Conservation (phyloP, 2,888 invertebrate species). For the Geophilus truncorum region DNA sequence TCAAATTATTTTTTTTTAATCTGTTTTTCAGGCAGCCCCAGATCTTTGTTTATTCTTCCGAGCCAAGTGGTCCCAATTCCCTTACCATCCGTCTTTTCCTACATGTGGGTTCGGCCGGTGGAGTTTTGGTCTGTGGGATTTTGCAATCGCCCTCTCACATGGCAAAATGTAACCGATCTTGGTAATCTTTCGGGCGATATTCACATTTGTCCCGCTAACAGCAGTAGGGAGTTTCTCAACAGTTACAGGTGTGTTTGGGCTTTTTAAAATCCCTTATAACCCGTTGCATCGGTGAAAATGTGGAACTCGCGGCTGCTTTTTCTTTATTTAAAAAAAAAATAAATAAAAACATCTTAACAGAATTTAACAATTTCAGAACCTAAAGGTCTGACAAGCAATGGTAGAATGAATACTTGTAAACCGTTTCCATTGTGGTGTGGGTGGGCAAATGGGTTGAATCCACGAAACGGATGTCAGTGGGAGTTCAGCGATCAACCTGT, state of each 20-base stretch:
- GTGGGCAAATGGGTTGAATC: conserved; percentile 40
- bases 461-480: conserved; percentile 45
- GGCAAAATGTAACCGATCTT: conserved; percentile 19
- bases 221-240: conserved; percentile 27
- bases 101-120: conserved; percentile 69
- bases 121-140: conserved; percentile 43
- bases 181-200: background rate
- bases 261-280: background rate
- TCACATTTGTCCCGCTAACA: conserved; percentile 7
- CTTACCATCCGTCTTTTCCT: conserved; percentile 65
- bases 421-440: conserved; percentile 40
- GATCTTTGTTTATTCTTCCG: background rate
- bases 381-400: conserved; percentile 35
- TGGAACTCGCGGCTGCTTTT: background rate
- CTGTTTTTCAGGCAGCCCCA: background rate
- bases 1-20: background rate
- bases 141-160: background rate
- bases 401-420: conserved; percentile 35
- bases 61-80: conserved; percentile 63
- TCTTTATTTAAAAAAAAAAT: background rate
- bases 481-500: conserved; percentile 56
- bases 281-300: background rate
- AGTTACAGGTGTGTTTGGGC: conserved; percentile 27
- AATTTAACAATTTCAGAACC: conserved; percentile 42
- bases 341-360: too few relatives aligned